These are phyloP conservation scores for Misgurnus mizolepis DNA, from an alignment of 2,113 vertebrate species.

Conservation along the genomic window DNA sequence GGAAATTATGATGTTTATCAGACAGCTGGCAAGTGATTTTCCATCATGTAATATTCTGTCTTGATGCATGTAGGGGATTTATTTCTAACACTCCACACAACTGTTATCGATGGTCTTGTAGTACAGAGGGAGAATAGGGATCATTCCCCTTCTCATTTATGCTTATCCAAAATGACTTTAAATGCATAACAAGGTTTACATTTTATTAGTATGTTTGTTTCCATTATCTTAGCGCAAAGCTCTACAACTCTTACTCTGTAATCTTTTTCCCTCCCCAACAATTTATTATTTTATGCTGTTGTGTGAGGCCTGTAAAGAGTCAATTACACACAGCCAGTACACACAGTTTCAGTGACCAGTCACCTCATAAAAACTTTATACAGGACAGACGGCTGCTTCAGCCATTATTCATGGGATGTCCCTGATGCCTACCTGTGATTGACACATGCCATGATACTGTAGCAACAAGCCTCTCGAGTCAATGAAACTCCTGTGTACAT, in stretches of 20 bases:
- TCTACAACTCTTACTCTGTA: neutral
- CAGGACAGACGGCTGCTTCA: slow-evolving; percentile 32
- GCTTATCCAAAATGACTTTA: too few species aligned
- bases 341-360: slow-evolving; percentile 38
- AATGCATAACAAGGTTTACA: too few species aligned
- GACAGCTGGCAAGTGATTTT: too few species aligned
- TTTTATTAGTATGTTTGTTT: too few species aligned
- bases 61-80: neutral
- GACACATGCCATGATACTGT: slow-evolving; percentile 9
- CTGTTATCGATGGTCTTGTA: slow-evolving; percentile 24
- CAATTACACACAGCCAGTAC: slow-evolving; percentile 46
- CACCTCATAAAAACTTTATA: slow-evolving; percentile 58
- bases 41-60: neutral
- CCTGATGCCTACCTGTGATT: slow-evolving; percentile 37
- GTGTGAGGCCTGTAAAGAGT: slow-evolving; percentile 36
- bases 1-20: too few species aligned
- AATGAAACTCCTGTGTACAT: neutral
- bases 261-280: slow-evolving; percentile 3
- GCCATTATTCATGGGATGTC: slow-evolving; percentile 54
- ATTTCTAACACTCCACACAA: slow-evolving; percentile 17
- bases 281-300: slow-evolving; percentile 1
- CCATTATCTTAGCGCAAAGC: too few species aligned
- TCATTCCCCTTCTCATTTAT: neutral
- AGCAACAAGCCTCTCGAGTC: slow-evolving; percentile 13
- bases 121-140: neutral